A percentile compares a stretch with the other conserved stretches of the same genome.
These are phyloP conservation scores for Cranoglanis bouderius DNA, from an alignment of 2,113 vertebrate species.

Conservation along the genomic window DNA sequence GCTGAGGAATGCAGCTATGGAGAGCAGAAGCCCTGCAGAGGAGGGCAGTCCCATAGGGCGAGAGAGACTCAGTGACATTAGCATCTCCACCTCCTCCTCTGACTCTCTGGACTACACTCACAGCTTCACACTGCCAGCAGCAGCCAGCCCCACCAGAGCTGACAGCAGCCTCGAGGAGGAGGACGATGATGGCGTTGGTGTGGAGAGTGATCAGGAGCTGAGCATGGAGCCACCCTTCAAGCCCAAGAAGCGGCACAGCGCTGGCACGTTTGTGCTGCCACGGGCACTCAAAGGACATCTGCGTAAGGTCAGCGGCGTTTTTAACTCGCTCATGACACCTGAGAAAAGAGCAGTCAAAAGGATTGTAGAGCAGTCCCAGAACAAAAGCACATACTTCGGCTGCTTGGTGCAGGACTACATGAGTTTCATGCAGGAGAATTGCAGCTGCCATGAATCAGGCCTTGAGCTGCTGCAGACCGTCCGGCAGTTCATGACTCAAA, in stretches of 20 bases:
- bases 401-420: slow-evolving; percentile 94
- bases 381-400: slow-evolving; percentile 91
- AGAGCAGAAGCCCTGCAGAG: slow-evolving; percentile 6
- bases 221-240: slow-evolving; percentile 75
- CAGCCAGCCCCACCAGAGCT: slow-evolving; percentile 56
- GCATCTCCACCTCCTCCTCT: slow-evolving; percentile 91
- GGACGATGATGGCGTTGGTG: slow-evolving; percentile 56
- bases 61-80: slow-evolving; percentile 92
- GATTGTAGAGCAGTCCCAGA: slow-evolving; percentile 84
- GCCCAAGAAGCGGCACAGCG: slow-evolving; percentile 79
- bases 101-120: slow-evolving; percentile 87
- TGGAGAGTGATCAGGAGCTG: slow-evolving; percentile 82
- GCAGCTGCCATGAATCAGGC: slow-evolving; percentile 83
- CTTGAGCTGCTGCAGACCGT: slow-evolving; percentile 92
- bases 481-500: slow-evolving; percentile 97
- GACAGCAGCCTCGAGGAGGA: slow-evolving; percentile 83
- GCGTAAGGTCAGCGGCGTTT: slow-evolving; percentile 87
- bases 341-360: slow-evolving; percentile 85
- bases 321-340: slow-evolving; percentile 89
- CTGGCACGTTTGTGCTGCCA: slow-evolving; percentile 80
- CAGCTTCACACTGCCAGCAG: slow-evolving; percentile 77
- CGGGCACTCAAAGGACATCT: slow-evolving; percentile 85
- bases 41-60: slow-evolving; percentile 61
- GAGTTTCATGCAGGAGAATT: slow-evolving; percentile 88
- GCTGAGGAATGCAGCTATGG: slow-evolving; percentile 36